A percentile compares a stretch with the other conserved stretches of the same genome.
Conservation (phyloP, 1,140 invertebrate species). For the Uloborus diversus region DNA sequence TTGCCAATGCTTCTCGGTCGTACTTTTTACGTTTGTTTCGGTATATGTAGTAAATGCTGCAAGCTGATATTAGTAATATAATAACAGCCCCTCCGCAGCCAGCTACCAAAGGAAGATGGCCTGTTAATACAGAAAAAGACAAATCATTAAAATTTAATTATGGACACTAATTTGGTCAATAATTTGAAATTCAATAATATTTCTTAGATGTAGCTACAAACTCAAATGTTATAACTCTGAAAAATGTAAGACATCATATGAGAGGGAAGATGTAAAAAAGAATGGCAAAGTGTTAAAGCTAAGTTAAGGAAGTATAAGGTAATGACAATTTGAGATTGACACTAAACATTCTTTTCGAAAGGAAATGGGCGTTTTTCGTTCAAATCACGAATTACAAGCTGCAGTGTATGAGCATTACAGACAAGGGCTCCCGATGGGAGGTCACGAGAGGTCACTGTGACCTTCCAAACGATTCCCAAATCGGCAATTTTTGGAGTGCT, state of each 20-base stretch:
- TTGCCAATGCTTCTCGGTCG: slow-evolving; percentile 42
- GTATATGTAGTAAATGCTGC: neutral
- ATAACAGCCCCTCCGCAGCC: slow-evolving; percentile 37
- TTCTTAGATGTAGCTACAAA: too few relatives aligned
- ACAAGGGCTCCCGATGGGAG: too few relatives aligned
- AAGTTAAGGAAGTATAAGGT: too few relatives aligned
- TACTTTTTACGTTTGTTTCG: neutral
- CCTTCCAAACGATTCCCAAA: too few relatives aligned
- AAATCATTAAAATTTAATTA: neutral
- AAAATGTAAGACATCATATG: neutral
- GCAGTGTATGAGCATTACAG: too few relatives aligned
- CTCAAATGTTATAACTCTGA: too few relatives aligned
- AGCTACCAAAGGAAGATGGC: slow-evolving; percentile 52
- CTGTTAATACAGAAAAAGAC: slow-evolving; percentile 34
- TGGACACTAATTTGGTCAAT: neutral
- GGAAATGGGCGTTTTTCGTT: too few relatives aligned
- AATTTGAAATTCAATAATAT: neutral
- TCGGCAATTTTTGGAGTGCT: too few relatives aligned
- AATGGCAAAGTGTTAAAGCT: neutral
- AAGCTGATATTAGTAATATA: neutral
- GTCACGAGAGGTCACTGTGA: too few relatives aligned
- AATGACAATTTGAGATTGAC: too few relatives aligned
- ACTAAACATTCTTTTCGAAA: too few relatives aligned
- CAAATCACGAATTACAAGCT: too few relatives aligned
- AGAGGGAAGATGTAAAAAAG: neutral